Evolutionary conservation across 2,797 vertebrate genomes (phyloP).

Genomic region (Platalea minor): DNA sequence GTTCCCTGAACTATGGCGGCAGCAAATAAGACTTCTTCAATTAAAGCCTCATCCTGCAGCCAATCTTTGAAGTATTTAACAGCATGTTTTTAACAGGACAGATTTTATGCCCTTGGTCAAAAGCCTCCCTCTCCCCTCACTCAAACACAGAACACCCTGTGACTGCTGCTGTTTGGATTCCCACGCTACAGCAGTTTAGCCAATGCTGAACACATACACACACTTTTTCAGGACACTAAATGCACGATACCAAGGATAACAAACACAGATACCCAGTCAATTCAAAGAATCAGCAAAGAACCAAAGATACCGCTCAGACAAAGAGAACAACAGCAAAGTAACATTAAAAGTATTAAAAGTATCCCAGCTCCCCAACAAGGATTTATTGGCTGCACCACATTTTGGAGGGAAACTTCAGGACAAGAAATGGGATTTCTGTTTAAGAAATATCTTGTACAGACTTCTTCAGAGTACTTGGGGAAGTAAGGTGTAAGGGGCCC

Average conservation of each 20-base stretch:
- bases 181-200: background rate
- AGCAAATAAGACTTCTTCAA: background rate
- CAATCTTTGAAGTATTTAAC: background rate
- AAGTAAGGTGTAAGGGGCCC: background rate
- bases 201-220: background rate
- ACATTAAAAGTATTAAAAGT: background rate
- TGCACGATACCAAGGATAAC: background rate
- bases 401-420: background rate
- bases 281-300: background rate
- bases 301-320: background rate
- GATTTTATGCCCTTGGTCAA: background rate
- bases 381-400: background rate
- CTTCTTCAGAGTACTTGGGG: background rate
- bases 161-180: background rate
- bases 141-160: background rate
- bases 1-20: background rate
- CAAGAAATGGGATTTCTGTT: background rate
- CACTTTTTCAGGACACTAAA: background rate
- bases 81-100: background rate
- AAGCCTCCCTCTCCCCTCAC: background rate
- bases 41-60: background rate
- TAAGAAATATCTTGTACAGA: background rate
- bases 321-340: background rate
- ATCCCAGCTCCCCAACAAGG: rapidly evolving
- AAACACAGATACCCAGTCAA: background rate